Percentiles rank a stretch among this genome's conserved stretches.
Evolutionary conservation across 2,113 vertebrate genomes (phyloP).

Genomic region (Reinhardtius hippoglossoides): DNA sequence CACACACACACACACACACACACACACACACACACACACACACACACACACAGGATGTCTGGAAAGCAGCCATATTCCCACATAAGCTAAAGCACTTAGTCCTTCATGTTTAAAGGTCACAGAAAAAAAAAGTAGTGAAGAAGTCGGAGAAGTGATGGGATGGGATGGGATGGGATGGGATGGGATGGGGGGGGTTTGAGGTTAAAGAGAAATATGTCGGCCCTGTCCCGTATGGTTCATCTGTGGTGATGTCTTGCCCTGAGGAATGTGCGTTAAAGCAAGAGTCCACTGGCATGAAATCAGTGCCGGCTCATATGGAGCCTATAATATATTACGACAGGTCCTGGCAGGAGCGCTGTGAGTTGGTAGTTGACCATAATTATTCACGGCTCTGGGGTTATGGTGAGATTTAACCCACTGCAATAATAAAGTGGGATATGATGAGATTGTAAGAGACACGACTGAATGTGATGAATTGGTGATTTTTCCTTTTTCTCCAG

Average conservation of each 20-base stretch:
- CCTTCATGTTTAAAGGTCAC: slow-evolving; percentile 64
- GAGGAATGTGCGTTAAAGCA: slow-evolving; percentile 50
- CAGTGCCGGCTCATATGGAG: slow-evolving; percentile 4
- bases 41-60: slow-evolving; percentile 48
- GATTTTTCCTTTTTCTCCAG: slow-evolving; percentile 47
- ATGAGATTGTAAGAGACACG: neutral
- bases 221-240: slow-evolving; percentile 36
- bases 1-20: slow-evolving; percentile 3
- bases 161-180: neutral
- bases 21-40: slow-evolving; percentile 30
- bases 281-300: slow-evolving; percentile 21
- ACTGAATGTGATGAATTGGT: neutral
- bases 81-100: slow-evolving; percentile 78
- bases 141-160: slow-evolving; percentile 39
- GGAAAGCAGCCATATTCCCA: slow-evolving; percentile 80
- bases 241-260: slow-evolving; percentile 42
- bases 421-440: neutral
- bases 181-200: neutral
- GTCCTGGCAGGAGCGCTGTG: neutral
- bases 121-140: slow-evolving; percentile 31
- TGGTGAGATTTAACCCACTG: neutral
- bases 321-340: neutral
- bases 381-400: neutral
- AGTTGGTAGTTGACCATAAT: neutral
- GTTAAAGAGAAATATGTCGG: slow-evolving; percentile 32